Evolutionary conservation across 2,113 vertebrate genomes (phyloP), one percentile per base, ranked within the genome.

Genomic region (Lanius ludovicianus): DNA sequence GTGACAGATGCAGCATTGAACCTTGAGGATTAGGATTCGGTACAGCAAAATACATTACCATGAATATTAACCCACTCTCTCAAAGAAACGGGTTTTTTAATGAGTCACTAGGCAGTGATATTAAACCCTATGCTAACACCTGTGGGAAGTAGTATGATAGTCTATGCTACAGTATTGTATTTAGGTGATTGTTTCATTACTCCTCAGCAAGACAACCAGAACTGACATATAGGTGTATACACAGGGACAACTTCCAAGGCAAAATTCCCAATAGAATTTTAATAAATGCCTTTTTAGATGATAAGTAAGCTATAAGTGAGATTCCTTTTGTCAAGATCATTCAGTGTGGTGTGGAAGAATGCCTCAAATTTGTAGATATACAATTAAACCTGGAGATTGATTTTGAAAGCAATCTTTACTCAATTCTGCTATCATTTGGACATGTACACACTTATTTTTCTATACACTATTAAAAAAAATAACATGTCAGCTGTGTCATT

Each of bases 11-110:
- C 67, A 94, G 46, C 81, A 53, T 4, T 87, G 77, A 96, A 95
- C 25, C 46, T 76, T 84, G 83, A 95, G n/a, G 59, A 74, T 79
- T 92, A 94, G 92, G 84, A 44, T 84, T 52, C 31, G 53, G 25
- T 41, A 37, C 44, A 87, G 30, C 46, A n/a, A 95, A 95, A 95
- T 71, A 80, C 18, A 70, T 35, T 47, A 86, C 41, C 9, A 74
- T 89, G 46, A 96, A 64, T 91, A 95, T 85, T 93, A 95, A 86
- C 62, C 46, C 49, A 39, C 47, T 86, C 37, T 79, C 64, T 90
- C 8, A 55, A 88, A 68, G 27, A 83, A 91, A 87, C 53, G 88
- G 35, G 42, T 93, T 92, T 74, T 50, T 50, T 89, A 87, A 47
- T 63, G 59, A 78, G 73, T 83, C 82, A 42, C 35, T 60, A 87